Base-by-base conservation (phyloP, 2,888 invertebrate species). In the Ommatoiulus sabulosus region DNA sequence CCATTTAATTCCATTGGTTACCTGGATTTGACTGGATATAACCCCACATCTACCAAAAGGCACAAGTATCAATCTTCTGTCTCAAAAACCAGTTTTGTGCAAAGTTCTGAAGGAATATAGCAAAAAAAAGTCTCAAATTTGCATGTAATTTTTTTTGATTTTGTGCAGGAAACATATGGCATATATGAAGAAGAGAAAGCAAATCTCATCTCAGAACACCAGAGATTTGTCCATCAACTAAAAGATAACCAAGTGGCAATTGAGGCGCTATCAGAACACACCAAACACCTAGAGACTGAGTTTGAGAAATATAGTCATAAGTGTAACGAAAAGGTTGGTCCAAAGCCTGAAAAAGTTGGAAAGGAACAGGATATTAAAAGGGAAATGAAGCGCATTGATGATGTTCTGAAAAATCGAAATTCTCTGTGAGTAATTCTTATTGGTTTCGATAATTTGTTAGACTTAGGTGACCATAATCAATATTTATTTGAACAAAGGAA, bases 341-440 rank as follows among this genome's bases (percentile, higher is more conserved):
- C 35, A 15, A 6, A 15, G 35, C 84, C 84, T 15, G 15, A 35
- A 44, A 84, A 44, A n/a, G 43, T 84, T 43, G 84, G 84, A 17
- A 44, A 84, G 15, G 44, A 43, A 84, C 44, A 84, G 2, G 44
- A 84, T 3, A 84, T 84, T 43, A 84, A 84, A 84, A 84, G 44
- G 8, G 84, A 84, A 84, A 35, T 84, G 15, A 84, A 84, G 44
- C 84, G 44, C 43, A 44, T 84, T 6, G 44, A 84, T 17, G 44
- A 44, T 17, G 43, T 84, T 44, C 44, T 84, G 84, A n/a, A 15
- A 17, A 44, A 44, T 35, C 85, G 43, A 2, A 85, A 85, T 43
- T 44, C 43, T 3, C 3, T 85, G 85, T 44, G 17, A 85, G 44
- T 44, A 85, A 3, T 17, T 7, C 43, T 35, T 17, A 85, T 85